phyloP scores from a whole-genome alignment of 2,113 vertebrate genomes.

The Neotragus moschatus region DNA sequence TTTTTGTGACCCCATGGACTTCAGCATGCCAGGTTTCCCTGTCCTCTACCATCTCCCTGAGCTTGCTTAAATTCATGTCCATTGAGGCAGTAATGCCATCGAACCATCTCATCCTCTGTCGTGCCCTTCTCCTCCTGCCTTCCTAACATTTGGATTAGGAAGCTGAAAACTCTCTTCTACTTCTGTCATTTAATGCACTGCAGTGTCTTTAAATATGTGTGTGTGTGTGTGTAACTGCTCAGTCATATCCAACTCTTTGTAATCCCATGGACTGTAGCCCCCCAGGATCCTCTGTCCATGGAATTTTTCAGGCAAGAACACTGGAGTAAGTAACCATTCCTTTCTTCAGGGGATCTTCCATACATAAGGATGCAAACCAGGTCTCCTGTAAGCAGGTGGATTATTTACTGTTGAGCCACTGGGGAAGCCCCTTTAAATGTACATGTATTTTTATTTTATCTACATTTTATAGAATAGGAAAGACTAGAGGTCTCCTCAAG shows the following conservation, averaged over 20 bases:
- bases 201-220: not conserved
- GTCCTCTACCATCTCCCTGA: not conserved
- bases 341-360: not conserved
- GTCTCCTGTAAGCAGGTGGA: not conserved
- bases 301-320: not conserved
- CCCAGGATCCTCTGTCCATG: not conserved
- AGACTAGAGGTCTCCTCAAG: not conserved
- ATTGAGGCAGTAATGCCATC: not conserved
- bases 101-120: not conserved
- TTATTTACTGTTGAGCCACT: not conserved
- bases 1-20: not conserved
- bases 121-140: not conserved
- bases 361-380: not conserved
- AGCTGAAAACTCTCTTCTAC: not conserved
- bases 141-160: not conserved
- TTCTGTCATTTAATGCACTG: not conserved
- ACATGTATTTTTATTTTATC: not conserved
- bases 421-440: not conserved
- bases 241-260: not conserved
- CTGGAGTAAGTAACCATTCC: not conserved
- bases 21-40: not conserved
- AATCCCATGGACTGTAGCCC: not conserved
- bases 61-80: not conserved
- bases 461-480: not conserved
- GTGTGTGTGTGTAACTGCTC: not conserved